Conservation (phyloP, 2,888 invertebrate genomes). For the Nomada ferruginata region DNA sequence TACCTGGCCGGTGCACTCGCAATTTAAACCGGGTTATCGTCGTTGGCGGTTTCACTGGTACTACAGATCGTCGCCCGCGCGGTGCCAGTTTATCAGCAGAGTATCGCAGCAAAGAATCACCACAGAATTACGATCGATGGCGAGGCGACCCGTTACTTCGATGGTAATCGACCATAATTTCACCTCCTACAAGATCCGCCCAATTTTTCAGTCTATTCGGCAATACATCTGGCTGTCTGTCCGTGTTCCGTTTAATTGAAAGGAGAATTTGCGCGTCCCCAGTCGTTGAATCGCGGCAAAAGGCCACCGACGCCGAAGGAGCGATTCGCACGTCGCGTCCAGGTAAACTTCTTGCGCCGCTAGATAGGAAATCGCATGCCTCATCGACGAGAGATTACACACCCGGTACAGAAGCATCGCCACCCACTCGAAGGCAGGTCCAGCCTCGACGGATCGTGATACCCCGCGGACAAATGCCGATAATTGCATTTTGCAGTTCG, state of each 20-base stretch:
- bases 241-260: too few relatives aligned
- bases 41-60: constrained; percentile 49
- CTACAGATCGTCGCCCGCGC: constrained; percentile 62
- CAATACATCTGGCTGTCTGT: neutral
- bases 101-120: constrained; percentile 67
- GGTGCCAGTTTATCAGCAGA: constrained; percentile 65
- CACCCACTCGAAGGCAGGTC: constrained; percentile 69
- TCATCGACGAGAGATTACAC: constrained; percentile 67
- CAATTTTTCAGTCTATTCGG: neutral
- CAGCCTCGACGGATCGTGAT: constrained; percentile 81
- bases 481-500: constrained; percentile 83
- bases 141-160: constrained; percentile 55
- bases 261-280: too few relatives aligned
- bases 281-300: neutral
- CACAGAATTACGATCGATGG: constrained; percentile 62
- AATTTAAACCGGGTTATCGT: constrained; percentile 67
- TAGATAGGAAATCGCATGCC: constrained; percentile 37
- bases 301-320: neutral
- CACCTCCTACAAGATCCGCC: constrained; percentile 35
- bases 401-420: constrained; percentile 75
- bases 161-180: constrained; percentile 65
- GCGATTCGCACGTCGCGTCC: neutral
- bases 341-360: constrained; percentile 7
- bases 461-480: constrained; percentile 83
- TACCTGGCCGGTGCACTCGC: constrained; percentile 63